Conservation (phyloP, 92 coral and sea anemone species). For the Anthopleura xanthogrammica region DNA sequence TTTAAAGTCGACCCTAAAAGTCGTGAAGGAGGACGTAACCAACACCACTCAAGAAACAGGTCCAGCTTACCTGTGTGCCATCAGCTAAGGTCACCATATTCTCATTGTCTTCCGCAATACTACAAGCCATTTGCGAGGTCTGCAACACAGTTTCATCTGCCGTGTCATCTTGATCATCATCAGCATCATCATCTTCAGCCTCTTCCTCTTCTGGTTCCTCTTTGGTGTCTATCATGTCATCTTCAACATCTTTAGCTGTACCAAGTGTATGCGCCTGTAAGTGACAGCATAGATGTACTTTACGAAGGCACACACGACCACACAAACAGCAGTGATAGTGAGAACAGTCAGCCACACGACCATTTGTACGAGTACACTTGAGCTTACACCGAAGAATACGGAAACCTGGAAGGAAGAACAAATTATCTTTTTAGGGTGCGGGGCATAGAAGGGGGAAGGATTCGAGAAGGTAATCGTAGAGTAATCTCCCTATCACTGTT, state of each 20-base stretch:
- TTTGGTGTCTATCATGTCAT: conserved; percentile 58
- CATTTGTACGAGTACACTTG: conserved; percentile 72
- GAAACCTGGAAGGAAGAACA: conserved; percentile 41
- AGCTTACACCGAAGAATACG: conserved; percentile 82
- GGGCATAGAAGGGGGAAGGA: no score
- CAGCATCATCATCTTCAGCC: conserved; percentile 53
- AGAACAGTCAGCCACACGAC: conserved; percentile 80
- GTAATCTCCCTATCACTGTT: no score
- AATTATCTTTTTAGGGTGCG: not conserved
- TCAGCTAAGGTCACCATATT: conserved; percentile 77
- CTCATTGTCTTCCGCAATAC: conserved; percentile 49
- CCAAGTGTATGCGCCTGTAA: conserved; percentile 84
- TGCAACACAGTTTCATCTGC: conserved; percentile 61
- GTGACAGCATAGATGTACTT: conserved; percentile 84
- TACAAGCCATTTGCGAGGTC: conserved; percentile 61
- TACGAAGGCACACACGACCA: conserved; percentile 81
- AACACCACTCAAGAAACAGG: not conserved
- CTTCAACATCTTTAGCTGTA: conserved; percentile 66
- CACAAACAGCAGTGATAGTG: conserved; percentile 94
- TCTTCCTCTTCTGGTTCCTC: conserved; percentile 64
- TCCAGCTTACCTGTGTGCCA: conserved; percentile 66
- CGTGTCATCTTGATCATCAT: conserved; percentile 14
- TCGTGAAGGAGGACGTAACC: not conserved
- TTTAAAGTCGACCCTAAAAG: no score
- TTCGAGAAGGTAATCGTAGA: no score